phyloP scores from a whole-genome alignment of 2,888 invertebrate genomes.

The Clistopyga incitator region DNA sequence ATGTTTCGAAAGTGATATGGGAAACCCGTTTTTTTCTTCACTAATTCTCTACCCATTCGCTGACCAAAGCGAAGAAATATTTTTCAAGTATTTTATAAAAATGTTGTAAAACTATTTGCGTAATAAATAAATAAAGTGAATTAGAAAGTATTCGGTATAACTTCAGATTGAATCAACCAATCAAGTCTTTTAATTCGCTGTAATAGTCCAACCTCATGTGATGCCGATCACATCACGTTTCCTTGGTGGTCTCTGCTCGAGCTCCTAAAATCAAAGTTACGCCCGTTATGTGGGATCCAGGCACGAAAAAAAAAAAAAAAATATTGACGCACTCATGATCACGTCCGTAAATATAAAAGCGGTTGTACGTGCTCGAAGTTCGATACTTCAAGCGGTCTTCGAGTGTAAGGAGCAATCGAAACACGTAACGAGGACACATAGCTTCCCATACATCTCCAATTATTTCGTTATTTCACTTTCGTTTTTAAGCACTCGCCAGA shows the following conservation, averaged over 20 bases:
- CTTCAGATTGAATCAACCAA: too few relatives aligned
- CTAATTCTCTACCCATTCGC: too few relatives aligned
- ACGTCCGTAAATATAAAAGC: slow-evolving; percentile 30
- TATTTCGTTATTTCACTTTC: slow-evolving; percentile 41
- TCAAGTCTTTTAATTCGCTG: too few relatives aligned
- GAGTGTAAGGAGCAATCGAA: slow-evolving; percentile 17
- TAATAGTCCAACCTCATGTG: background rate
- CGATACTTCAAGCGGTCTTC: background rate
- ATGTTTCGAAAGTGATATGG: too few relatives aligned
- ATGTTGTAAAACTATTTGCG: too few relatives aligned
- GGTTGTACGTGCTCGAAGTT: slow-evolving; percentile 24
- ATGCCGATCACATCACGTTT: background rate
- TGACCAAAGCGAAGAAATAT: too few relatives aligned
- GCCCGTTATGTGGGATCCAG: background rate
- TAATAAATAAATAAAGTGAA: too few relatives aligned
- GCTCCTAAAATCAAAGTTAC: background rate
- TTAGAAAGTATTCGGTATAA: too few relatives aligned
- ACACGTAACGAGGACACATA: slow-evolving; percentile 36
- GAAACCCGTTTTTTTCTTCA: too few relatives aligned
- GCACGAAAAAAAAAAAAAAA: slow-evolving; percentile 5
- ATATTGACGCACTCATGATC: slow-evolving; percentile 15
- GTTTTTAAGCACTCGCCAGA: background rate
- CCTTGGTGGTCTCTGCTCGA: background rate
- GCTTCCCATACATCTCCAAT: slow-evolving; percentile 4
- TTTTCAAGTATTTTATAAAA: too few relatives aligned